These are phyloP conservation scores for Hydrotaea cyrtoneurina DNA, from an alignment of 2,888 invertebrate genomes.

Conservation along the genomic window DNA sequence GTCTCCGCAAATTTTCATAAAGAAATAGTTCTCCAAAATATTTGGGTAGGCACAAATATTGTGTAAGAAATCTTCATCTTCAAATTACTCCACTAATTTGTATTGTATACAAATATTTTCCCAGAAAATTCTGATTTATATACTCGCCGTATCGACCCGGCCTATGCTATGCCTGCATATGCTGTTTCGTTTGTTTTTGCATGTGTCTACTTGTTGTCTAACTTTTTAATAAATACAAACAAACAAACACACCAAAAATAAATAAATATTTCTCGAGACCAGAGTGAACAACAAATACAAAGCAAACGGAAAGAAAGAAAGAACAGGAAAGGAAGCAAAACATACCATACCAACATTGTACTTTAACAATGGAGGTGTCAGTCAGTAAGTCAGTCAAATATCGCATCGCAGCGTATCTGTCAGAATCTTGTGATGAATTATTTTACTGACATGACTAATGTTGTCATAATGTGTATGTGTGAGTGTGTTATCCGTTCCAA, in stretches of 20 bases:
- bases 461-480: background rate
- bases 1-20: too few relatives aligned
- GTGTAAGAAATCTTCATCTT: too few relatives aligned
- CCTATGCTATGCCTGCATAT: background rate
- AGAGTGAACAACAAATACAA: background rate
- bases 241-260: too few relatives aligned
- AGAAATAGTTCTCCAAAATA: too few relatives aligned
- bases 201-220: conserved; percentile 28
- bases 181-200: background rate
- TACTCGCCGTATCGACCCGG: background rate
- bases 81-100: too few relatives aligned
- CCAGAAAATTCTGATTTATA: too few relatives aligned
- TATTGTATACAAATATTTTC: too few relatives aligned
- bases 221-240: conserved; percentile 11
- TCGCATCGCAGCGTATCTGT: background rate
- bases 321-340: background rate
- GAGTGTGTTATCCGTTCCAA: background rate
- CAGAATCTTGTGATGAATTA: conserved; percentile 11
- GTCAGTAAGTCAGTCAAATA: background rate
- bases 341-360: background rate
- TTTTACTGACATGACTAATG: conserved; percentile 27
- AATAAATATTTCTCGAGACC: conserved; percentile 5
- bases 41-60: too few relatives aligned
- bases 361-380: background rate
- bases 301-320: background rate